phyloP scores from a whole-genome alignment of 2,888 invertebrate genomes.

The Drosophila emarginata region DNA sequence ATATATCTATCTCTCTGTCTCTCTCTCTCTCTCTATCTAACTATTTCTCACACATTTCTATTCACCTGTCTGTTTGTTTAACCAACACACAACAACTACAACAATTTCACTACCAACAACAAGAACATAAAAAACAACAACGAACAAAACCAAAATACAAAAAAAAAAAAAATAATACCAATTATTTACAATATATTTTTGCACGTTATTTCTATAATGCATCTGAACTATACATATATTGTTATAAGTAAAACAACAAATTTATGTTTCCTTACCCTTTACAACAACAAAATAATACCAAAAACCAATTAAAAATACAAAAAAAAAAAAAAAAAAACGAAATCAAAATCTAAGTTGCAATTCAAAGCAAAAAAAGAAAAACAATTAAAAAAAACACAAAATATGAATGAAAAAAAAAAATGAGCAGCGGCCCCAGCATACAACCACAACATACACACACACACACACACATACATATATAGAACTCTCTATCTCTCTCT shows the following conservation, averaged over 20 bases:
- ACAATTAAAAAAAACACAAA: conserved; percentile 40
- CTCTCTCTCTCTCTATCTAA: conserved; percentile 31
- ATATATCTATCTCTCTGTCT: conserved; percentile 32
- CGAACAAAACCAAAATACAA: conserved; percentile 32
- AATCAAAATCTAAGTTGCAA: conserved; percentile 75
- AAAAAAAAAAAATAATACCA: conserved; percentile 44
- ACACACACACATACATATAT: conserved; percentile 40
- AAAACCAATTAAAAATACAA: neutral
- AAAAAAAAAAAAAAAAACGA: conserved; percentile 49
- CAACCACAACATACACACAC: conserved; percentile 22
- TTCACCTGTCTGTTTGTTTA: conserved; percentile 59
- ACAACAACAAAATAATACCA: conserved; percentile 49
- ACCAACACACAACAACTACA: conserved; percentile 43
- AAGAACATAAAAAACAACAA: conserved; percentile 27
- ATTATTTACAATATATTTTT: conserved; percentile 77
- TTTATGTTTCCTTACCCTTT: conserved; percentile 73
- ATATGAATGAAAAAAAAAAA: conserved; percentile 11
- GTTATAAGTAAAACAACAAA: conserved; percentile 63
- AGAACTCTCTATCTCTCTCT: neutral
- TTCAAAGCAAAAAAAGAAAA: conserved; percentile 42
- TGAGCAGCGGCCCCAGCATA: conserved; percentile 31
- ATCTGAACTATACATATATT: conserved; percentile 78
- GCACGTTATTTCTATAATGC: conserved; percentile 79
- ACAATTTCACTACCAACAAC: neutral
- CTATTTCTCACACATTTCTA: conserved; percentile 42